Evolutionary conservation across 2,797 vertebrate genomes (phyloP).

Genomic region (Oryzias dopingdopingensis): DNA sequence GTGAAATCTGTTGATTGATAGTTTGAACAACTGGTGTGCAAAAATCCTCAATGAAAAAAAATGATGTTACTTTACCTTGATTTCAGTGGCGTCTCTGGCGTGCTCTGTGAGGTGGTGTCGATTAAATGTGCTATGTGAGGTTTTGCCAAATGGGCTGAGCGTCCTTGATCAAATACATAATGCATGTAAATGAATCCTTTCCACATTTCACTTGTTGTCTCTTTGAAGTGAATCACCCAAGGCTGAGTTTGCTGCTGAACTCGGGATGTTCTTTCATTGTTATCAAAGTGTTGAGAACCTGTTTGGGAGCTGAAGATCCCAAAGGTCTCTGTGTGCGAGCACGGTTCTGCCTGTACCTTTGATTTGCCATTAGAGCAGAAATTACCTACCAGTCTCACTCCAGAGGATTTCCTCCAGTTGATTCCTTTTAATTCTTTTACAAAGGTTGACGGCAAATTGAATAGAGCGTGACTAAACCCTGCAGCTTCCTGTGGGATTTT

Average conservation of each 20-base stretch:
- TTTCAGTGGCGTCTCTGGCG: neutral
- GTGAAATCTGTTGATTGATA: too few species aligned
- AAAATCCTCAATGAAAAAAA: too few species aligned
- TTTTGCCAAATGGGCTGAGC: neutral
- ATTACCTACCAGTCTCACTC: constrained; percentile 50
- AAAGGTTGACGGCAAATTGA: constrained; percentile 47
- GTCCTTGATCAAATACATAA: constrained; percentile 1
- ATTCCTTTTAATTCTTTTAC: constrained; percentile 57
- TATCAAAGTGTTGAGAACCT: constrained; percentile 54
- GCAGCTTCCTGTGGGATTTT: constrained; percentile 50
- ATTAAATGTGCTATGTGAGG: neutral
- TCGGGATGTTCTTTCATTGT: constrained; percentile 27
- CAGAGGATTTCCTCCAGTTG: constrained; percentile 38
- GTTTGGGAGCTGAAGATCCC: constrained; percentile 50
- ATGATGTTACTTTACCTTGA: too few species aligned
- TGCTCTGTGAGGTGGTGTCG: neutral
- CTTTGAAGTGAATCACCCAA: constrained; percentile 17
- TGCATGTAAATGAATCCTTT: constrained; percentile 4
- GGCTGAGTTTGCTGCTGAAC: constrained; percentile 26
- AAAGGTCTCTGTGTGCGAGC: constrained; percentile 26
- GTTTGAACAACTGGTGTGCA: too few species aligned
- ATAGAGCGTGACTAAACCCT: constrained; percentile 47
- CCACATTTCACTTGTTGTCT: constrained; percentile 9
- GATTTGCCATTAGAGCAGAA: constrained; percentile 57
- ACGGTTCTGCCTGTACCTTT: constrained; percentile 42